Base-by-base conservation (phyloP, 2,888 invertebrate species). In the Lasioglossum vierecki region DNA sequence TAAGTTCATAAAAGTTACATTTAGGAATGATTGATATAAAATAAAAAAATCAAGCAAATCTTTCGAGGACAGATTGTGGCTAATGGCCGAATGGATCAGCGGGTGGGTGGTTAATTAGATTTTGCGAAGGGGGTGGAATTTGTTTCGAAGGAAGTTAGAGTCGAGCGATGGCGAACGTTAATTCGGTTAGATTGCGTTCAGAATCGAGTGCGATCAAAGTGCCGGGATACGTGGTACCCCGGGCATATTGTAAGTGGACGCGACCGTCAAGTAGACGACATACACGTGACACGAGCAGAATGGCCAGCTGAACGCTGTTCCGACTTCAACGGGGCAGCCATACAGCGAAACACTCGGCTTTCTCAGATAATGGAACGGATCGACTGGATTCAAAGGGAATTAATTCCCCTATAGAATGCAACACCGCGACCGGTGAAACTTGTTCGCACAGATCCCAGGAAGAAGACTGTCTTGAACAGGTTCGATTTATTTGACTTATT, bases 231-330 rank as follows among this genome's bases (percentile, higher is more conserved):
- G 39, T 4, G 39, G 39, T 22, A 68, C 39, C 68, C 39, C 68
- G 39, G 39, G 68, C 39, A 22, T 9, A 68, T 39, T 68, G 68
- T 68, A 39, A 68, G 68, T 41, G 68, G 68, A 66, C 66, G 66
- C 4, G 66, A 66, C 18, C 66, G 66, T 35, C 30, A 66, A 35
- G 66, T 35, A 35, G 66, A 66, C 66, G 66, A 66, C 66, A 66
- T 18, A 66, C 18, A 18, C 35, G 26, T 60, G 66, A 35, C 66
- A 18, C 18, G 30, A 30, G 18, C 35, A 66, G 66, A 66, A 66
- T 35, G 66, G 35, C 30, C 30, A 66, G 35, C 18, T 66, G 35
- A 66, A 66, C 35, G 66, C 18, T 66, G 35, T 35, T 8, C 66
- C 30, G 66, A 66, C 66, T 66, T 66, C 66, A 66, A 35, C 35